Conservation (phyloP, 2,113 vertebrate genomes). For the Amazona vittata region DNA sequence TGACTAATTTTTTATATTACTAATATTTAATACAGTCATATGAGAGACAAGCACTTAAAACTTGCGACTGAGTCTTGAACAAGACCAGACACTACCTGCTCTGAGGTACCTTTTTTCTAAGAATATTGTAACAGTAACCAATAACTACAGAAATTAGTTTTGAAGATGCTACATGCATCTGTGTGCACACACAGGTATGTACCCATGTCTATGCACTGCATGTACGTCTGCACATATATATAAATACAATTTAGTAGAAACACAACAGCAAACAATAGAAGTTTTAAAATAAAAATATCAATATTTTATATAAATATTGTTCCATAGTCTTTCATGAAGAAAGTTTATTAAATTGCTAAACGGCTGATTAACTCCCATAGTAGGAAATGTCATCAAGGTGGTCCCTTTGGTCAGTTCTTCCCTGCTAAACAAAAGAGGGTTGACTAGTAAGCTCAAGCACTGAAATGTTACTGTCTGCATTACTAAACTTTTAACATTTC, state of each 20-base stretch:
- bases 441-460: not conserved
- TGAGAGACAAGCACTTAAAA: not conserved
- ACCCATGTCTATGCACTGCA: not conserved
- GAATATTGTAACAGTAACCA: not conserved
- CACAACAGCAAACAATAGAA: not conserved
- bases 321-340: not conserved
- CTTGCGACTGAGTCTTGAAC: not conserved
- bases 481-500: not conserved
- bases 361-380: not conserved
- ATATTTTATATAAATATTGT: not conserved
- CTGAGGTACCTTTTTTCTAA: not conserved
- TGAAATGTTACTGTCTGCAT: not conserved
- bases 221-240: not conserved
- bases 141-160: not conserved
- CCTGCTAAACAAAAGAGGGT: not conserved
- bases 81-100: not conserved
- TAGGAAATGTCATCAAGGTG: not conserved
- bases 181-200: fast-evolving
- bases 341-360: not conserved
- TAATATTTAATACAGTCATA: not conserved
- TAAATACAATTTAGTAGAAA: not conserved
- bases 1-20: not conserved
- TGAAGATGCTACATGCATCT: not conserved
- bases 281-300: not conserved
- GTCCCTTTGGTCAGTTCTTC: not conserved